Evolutionary conservation across 1,140 invertebrate genomes (phyloP).

Genomic region (Drosophila novamexicana): DNA sequence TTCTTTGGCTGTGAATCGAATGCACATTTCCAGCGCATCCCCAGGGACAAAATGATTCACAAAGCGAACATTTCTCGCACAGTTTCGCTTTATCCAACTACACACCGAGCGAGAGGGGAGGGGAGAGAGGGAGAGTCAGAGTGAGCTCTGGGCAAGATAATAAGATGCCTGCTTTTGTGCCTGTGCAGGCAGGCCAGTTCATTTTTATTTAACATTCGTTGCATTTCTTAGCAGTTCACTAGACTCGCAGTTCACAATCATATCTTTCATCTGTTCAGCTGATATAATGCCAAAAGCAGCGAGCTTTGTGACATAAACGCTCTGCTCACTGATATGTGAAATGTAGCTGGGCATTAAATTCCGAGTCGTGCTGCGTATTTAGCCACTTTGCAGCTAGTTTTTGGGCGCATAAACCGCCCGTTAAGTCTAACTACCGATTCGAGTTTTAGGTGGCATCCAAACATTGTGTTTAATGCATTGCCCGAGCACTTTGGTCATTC

Average conservation of each 20-base stretch:
- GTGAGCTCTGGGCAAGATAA: constrained; percentile 35
- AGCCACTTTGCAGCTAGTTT: background rate
- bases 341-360: constrained; percentile 4
- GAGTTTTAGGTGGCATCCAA: too few species aligned
- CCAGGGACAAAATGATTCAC: constrained; percentile 56
- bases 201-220: constrained; percentile 53
- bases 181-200: constrained; percentile 28
- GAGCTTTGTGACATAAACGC: background rate
- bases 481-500: too few species aligned
- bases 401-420: too few species aligned
- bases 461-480: too few species aligned
- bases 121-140: too few species aligned
- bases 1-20: constrained; percentile 31
- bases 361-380: background rate
- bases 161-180: constrained; percentile 49
- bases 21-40: constrained; percentile 50
- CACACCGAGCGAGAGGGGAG: background rate
- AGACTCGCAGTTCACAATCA: constrained; percentile 16
- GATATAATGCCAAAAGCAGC: background rate
- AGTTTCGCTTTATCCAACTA: constrained; percentile 52
- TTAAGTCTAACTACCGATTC: too few species aligned
- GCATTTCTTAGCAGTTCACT: constrained; percentile 13
- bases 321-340: constrained; percentile 11
- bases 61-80: constrained; percentile 73
- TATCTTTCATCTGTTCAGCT: background rate